A percentile compares a stretch with the other conserved stretches of the same genome.
Evolutionary conservation across 2,113 vertebrate genomes (phyloP).

Genomic region (Genyomyrus donnyi): DNA sequence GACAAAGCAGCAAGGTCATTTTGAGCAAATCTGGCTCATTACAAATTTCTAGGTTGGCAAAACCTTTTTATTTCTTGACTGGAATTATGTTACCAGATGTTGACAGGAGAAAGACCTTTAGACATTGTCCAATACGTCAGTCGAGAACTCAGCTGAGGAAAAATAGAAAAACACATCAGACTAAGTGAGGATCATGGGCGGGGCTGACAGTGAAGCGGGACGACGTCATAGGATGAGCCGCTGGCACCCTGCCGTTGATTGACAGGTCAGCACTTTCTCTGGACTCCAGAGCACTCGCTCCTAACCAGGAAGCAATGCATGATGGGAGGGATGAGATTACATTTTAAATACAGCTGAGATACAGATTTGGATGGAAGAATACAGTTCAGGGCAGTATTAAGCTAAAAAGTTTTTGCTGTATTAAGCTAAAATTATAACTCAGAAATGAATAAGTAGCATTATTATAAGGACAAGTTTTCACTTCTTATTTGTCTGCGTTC

Average conservation of each 20-base stretch:
- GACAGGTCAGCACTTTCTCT: conserved; percentile 77
- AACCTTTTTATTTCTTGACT: conserved; percentile 53
- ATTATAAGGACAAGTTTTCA: not conserved
- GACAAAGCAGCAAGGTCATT: conserved; percentile 50
- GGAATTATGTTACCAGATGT: conserved; percentile 63
- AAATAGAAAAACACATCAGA: conserved; percentile 40
- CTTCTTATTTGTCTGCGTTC: not conserved
- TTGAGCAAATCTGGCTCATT: conserved; percentile 46
- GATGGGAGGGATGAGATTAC: not conserved
- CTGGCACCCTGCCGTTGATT: conserved; percentile 56
- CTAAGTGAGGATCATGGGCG: conserved; percentile 72
- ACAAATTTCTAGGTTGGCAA: conserved; percentile 53
- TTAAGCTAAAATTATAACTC: not conserved
- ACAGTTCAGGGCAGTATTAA: not conserved
- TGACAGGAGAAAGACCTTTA: conserved; percentile 24
- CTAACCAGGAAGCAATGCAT: conserved; percentile 41
- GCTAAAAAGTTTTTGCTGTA: not conserved
- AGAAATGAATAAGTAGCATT: not conserved
- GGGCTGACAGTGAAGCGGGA: conserved; percentile 86
- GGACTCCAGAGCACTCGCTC: conserved; percentile 60
- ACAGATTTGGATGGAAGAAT: not conserved
- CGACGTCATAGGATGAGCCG: conserved; percentile 60
- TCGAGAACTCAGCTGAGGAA: not conserved
- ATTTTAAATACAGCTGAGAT: not conserved
- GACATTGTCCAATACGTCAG: not conserved